Evolutionary conservation across 2,113 vertebrate genomes (phyloP), one percentile per base, ranked within the genome.

Genomic region (Lepidothrix coronata): DNA sequence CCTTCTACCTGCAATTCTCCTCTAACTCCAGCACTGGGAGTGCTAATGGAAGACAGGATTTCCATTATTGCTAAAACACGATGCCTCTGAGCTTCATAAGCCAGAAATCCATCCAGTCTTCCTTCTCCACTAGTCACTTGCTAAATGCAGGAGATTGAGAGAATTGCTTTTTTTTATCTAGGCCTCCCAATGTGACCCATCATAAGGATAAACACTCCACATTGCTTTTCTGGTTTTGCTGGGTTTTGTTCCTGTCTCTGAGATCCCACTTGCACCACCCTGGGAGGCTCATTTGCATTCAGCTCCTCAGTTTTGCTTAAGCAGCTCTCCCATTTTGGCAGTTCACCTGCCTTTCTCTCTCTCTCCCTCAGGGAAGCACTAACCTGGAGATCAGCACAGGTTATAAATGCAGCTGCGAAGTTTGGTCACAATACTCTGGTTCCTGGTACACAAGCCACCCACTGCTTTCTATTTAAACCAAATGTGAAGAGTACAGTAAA

Each of bases 391-490:
- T 80, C 48, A 94, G 25, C 82, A 71, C 62, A 59, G 89, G 92
- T 76, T 93, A 91, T 23, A 73, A 85, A 93, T 95, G 94, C 94
- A 96, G 96, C 94, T 96, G 89, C 7, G 0, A 97, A 96, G 91
- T 95, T 96, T 95, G 93, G 78, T 90, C 95, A 96, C 89, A 96
- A 95, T 87, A 62, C 85, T 12, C 70, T 65, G 83, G 93, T 31
- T 86, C 93, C 88, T n/a, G 95, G 88, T 93, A 95, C 89, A 97
- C 94, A 97, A 93, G 67, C 95, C 89, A 93, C 96, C 95, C 89
- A 96, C 91, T 72, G 70, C 90, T 96, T 97, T 97, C 91, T 97
- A 92, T 96, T 97, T 96, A 96, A 97, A 89, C 95, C 90, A 86
- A 95, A 96, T 75, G 72, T 91, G 93, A 95, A 59, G 76, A 91